These are phyloP conservation scores for Xiphophorus birchmanni DNA, from an alignment of 2,797 vertebrate genomes.

Conservation along the genomic window DNA sequence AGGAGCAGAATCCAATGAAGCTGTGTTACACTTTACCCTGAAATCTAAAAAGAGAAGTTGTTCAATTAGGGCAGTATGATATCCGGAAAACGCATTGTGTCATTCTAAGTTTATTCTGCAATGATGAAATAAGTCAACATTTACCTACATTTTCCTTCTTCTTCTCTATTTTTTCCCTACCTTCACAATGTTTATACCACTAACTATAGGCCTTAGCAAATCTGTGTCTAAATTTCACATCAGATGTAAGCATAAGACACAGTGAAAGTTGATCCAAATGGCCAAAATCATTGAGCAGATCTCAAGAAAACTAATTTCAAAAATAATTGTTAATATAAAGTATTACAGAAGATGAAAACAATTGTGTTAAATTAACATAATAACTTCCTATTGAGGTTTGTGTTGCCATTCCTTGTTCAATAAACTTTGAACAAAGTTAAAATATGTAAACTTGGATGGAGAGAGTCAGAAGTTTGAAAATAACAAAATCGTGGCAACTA, in stretches of 20 bases:
- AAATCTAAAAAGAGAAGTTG: conserved; percentile 21
- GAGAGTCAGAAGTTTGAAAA: background rate
- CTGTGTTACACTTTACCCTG: conserved; percentile 1
- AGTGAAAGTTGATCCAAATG: background rate
- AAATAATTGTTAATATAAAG: background rate
- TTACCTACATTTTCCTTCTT: background rate
- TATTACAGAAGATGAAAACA: background rate
- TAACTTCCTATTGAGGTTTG: background rate
- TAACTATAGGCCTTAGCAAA: background rate
- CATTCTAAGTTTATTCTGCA: background rate
- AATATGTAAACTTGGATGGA: background rate
- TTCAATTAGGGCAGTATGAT: conserved; percentile 13
- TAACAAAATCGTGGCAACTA: background rate
- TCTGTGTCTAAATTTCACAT: background rate
- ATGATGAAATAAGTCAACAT: background rate
- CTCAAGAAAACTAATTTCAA: background rate
- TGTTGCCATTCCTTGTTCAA: background rate
- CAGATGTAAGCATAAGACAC: background rate
- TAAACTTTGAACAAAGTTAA: background rate
- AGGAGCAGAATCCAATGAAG: conserved; percentile 20
- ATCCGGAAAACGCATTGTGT: background rate
- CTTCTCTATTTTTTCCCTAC: background rate
- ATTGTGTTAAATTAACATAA: background rate
- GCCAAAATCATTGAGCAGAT: background rate
- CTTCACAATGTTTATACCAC: background rate